Evolutionary conservation across 2,113 vertebrate genomes (phyloP).

Genomic region (Trematocara marginatum): DNA sequence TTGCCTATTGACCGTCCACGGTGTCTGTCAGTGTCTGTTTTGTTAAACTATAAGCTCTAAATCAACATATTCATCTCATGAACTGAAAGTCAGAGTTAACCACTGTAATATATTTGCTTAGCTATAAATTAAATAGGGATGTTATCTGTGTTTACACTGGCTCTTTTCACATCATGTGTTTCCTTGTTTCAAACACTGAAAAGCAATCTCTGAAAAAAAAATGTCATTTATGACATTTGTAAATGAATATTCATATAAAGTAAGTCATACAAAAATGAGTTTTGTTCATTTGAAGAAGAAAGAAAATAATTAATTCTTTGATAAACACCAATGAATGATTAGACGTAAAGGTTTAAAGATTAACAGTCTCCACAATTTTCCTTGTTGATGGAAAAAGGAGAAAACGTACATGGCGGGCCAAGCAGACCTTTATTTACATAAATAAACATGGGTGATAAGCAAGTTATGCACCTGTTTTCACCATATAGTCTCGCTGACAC

Average conservation of each 20-base stretch:
- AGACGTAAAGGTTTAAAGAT: background rate
- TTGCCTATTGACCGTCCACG: background rate
- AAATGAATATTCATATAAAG: background rate
- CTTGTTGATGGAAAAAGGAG: background rate
- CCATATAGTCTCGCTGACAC: background rate
- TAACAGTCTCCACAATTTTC: background rate
- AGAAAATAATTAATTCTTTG: background rate
- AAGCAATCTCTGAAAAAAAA: background rate
- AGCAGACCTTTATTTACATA: slow-evolving; percentile 41
- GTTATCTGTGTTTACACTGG: background rate
- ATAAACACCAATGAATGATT: background rate
- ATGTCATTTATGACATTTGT: background rate
- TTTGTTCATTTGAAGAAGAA: background rate
- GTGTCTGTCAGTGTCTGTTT: background rate
- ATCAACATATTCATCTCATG: background rate
- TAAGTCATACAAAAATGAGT: background rate
- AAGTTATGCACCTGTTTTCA: slow-evolving; percentile 48
- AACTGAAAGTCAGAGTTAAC: background rate
- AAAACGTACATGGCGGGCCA: background rate
- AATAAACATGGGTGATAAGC: slow-evolving; percentile 32
- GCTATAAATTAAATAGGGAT: background rate
- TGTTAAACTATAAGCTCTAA: slow-evolving; percentile 10
- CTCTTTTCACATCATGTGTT: background rate
- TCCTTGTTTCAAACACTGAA: background rate
- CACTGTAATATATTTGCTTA: slow-evolving; percentile 27